Percentiles rank a stretch among this genome's conserved stretches.
Evolutionary conservation across 2,888 invertebrate species (phyloP).

Genomic region (Bedellia somnulentella): DNA sequence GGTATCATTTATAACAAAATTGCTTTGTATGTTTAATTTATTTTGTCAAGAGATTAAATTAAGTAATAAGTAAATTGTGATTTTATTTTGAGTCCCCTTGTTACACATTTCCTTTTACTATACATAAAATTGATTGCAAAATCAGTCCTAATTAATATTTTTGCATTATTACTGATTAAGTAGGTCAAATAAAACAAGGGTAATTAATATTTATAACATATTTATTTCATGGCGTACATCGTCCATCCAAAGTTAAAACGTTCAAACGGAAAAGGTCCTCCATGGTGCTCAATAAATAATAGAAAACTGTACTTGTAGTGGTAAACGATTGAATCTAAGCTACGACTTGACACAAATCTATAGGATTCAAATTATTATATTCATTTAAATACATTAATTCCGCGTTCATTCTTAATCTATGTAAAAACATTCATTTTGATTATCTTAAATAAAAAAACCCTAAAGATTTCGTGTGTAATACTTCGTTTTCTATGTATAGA

Average conservation of each 20-base stretch:
- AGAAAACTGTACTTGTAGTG: conserved; percentile 19
- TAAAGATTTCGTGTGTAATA: no score
- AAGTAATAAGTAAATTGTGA: conserved; percentile 37
- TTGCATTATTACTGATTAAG: no score
- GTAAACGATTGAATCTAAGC: conserved; percentile 18
- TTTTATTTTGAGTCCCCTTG: conserved; percentile 11
- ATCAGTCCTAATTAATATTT: no score
- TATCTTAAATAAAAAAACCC: no score
- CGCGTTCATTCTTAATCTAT: no score
- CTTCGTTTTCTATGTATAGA: no score
- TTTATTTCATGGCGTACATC: conserved; percentile 41
- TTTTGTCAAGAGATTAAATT: conserved; percentile 56
- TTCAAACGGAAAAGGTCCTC: conserved; percentile 57
- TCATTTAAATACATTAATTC: no score
- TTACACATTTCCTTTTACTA: background rate
- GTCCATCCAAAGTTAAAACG: conserved; percentile 41
- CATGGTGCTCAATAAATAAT: conserved; percentile 48
- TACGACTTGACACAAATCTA: no score
- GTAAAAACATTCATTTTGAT: no score
- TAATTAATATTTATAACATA: conserved; percentile 8
- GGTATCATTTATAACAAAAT: conserved; percentile 31
- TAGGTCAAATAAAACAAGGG: background rate
- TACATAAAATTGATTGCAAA: no score
- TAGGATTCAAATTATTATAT: no score
- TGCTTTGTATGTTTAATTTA: conserved; percentile 53